Conservation (phyloP, 1,140 invertebrate genomes). For the Macrotrachela quadricornifera region DNA sequence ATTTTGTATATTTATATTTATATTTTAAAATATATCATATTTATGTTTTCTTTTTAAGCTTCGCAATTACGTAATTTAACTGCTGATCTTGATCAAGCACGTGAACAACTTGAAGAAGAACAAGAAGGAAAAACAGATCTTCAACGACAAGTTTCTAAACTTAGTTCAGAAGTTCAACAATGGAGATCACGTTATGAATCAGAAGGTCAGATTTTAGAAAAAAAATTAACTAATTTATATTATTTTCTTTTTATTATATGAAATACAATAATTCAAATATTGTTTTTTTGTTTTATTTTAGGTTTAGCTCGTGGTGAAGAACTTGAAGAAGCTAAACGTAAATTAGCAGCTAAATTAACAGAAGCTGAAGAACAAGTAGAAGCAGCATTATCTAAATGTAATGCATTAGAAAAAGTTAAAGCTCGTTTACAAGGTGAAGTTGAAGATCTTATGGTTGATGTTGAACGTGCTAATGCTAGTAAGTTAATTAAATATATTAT, state of each 20-base stretch:
- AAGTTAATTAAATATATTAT: too few relatives aligned
- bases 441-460: conserved; percentile 89
- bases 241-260: too few relatives aligned
- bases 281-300: too few relatives aligned
- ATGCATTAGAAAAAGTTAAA: conserved; percentile 89
- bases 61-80: conserved; percentile 53
- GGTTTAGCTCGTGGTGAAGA: conserved; percentile 73
- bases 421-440: conserved; percentile 82
- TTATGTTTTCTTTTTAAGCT: not conserved
- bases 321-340: conserved; percentile 90
- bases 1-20: too few relatives aligned
- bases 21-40: too few relatives aligned
- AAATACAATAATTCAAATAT: too few relatives aligned
- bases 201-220: too few relatives aligned
- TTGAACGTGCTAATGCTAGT: conserved; percentile 46
- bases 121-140: conserved; percentile 42
- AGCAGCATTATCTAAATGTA: conserved; percentile 82
- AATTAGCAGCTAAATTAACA: conserved; percentile 75
- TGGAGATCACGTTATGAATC: conserved; percentile 18
- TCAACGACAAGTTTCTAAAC: conserved; percentile 86
- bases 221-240: too few relatives aligned
- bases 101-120: conserved; percentile 82
- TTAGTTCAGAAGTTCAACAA: conserved; percentile 58
- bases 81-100: conserved; percentile 85
- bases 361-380: conserved; percentile 61